Base-by-base conservation (phyloP, 1,140 invertebrate genomes). In the Mya arenaria region DNA sequence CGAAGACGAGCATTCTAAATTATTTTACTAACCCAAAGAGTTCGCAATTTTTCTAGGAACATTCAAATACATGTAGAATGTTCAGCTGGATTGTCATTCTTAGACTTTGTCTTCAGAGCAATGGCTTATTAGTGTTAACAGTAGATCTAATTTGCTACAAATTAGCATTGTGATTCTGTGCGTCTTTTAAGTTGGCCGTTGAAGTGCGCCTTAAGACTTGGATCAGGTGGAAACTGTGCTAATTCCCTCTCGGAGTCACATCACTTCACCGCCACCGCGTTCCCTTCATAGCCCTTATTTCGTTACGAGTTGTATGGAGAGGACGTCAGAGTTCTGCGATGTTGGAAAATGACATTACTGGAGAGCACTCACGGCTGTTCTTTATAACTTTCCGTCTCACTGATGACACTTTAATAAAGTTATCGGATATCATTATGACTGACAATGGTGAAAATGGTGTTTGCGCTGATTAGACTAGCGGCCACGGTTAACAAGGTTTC, bases 371-470 rank as follows among this genome's bases (percentile, higher is more conserved):
- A 69, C 44, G 63, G 65, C 37, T 56, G 69, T 63, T 36, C 34
- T 44, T 55, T 72, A 65, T 72, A 44, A 58, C 36, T 44, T n/a
- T 39, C 78, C 52, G 28, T 63, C 79, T 73, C 52, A 74, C 58
- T 52, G 79, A 82, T 82, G 79, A 74, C 44, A 44, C 79, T 48
- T 82, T 82, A 82, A 82, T 82, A 82, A 52, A 82, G 79, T 82
- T 82, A 82, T 48, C 69, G 37, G 60, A 73, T 73, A 65, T 72
- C 55, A 66, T 82, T 82, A 82, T 44, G 19, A 60, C 30, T 65
- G 25, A 82, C 79, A 82, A 82, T 73, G 58, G 68, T 23, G 44
- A 82, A 63, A 82, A 74, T 82, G 44, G 66, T 82, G 79, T 82
- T 73, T 73, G 55, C 58, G 48, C 68, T 73, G 69, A 82, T 82